Percentiles rank a stretch among this genome's conserved stretches.
phyloP scores from a whole-genome alignment of 23 tunicate species.

The Trididemnum miniatum region DNA sequence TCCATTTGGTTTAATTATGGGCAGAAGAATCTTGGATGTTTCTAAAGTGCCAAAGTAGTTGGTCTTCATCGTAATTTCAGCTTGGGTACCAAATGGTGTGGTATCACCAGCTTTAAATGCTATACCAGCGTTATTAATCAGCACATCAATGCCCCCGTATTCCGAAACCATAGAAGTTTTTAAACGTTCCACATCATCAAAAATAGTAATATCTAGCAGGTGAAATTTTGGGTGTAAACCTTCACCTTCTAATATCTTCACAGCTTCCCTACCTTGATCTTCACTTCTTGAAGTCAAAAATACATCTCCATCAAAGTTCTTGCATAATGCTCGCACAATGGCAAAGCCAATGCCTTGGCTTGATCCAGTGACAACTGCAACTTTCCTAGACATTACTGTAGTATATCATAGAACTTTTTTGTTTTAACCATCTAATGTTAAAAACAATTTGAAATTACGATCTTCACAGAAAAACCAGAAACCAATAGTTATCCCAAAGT shows the following conservation, averaged over 20 bases:
- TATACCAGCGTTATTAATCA: constrained; percentile 87
- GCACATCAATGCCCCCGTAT: constrained; percentile 85
- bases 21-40: constrained; percentile 54
- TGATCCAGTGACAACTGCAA: constrained; percentile 82
- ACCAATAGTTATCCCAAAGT: too few relatives aligned
- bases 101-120: constrained; percentile 63
- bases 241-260: constrained; percentile 45
- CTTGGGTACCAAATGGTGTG: constrained; percentile 67
- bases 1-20: constrained; percentile 56
- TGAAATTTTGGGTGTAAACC: constrained; percentile 64
- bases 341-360: constrained; percentile 91
- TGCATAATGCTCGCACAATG: constrained; percentile 76
- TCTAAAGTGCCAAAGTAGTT: constrained; percentile 58
- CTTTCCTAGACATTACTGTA: constrained; percentile 37
- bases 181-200: constrained; percentile 27
- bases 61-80: constrained; percentile 53
- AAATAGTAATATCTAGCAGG: constrained; percentile 70
- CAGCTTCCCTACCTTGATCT: constrained; percentile 64
- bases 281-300: constrained; percentile 65
- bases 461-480: too few relatives aligned
- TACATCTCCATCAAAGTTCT: constrained; percentile 61
- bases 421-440: too few relatives aligned
- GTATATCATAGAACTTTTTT: too few relatives aligned
- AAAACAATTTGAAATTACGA: too few relatives aligned
- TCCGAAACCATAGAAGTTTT: constrained; percentile 22